Evolutionary conservation across 2,888 invertebrate species (phyloP).

Genomic region (Adelphocoris suturalis): DNA sequence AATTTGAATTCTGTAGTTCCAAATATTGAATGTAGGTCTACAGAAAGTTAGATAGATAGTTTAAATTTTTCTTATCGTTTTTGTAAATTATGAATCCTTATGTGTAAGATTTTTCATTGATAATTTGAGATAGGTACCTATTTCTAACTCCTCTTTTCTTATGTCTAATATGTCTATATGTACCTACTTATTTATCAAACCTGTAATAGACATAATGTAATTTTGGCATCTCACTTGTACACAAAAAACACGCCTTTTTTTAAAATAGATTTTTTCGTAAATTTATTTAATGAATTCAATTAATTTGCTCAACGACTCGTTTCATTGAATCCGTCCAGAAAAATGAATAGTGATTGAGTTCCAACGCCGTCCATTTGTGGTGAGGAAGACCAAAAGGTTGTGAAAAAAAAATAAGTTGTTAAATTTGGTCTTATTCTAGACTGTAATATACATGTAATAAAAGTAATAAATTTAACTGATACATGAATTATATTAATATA

Average conservation of each 20-base stretch:
- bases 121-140: no score
- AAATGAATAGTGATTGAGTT: background rate
- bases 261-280: background rate
- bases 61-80: no score
- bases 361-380: constrained; percentile 34
- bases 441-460: background rate
- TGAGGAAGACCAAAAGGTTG: constrained; percentile 36
- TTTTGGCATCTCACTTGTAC: background rate
- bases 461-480: no score
- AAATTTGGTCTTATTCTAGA: constrained; percentile 22
- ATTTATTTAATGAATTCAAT: background rate
- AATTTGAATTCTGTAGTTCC: no score
- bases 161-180: no score
- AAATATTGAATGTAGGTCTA: no score
- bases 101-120: no score
- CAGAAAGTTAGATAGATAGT: no score
- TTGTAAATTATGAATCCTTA: no score
- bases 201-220: no score
- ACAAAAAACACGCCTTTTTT: background rate
- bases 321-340: constrained; percentile 17
- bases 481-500: background rate
- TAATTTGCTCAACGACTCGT: background rate
- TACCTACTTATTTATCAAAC: no score
- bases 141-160: no score
- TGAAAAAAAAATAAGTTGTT: constrained; percentile 28